Conservation (phyloP, 2,113 vertebrate species). For the Triplophysa tibetana region DNA sequence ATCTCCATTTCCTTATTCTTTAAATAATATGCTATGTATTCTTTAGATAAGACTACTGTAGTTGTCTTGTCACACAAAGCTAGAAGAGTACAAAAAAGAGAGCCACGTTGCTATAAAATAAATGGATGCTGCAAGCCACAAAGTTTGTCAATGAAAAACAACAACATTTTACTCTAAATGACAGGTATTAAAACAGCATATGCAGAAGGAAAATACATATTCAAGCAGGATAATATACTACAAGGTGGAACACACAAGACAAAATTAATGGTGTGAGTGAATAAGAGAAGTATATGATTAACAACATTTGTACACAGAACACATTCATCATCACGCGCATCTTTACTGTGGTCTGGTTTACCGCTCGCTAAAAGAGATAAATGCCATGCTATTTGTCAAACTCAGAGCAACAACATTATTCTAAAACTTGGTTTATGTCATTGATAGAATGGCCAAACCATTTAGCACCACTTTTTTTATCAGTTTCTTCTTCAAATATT, state of each 20-base stretch:
- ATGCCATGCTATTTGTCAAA: slow-evolving; percentile 50
- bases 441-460: background rate
- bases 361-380: slow-evolving; percentile 32
- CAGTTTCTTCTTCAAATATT: too few species aligned
- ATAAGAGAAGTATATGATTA: slow-evolving; percentile 18
- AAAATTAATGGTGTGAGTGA: background rate
- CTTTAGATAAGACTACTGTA: too few species aligned
- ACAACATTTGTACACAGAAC: slow-evolving; percentile 35
- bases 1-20: background rate
- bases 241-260: background rate
- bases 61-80: too few species aligned
- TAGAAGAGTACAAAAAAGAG: too few species aligned
- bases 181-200: too few species aligned
- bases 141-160: background rate
- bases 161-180: background rate
- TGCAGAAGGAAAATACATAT: too few species aligned
- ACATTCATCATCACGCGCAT: slow-evolving; percentile 46
- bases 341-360: slow-evolving; percentile 31
- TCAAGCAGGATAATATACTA: too few species aligned
- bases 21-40: too few species aligned
- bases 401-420: background rate
- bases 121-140: background rate
- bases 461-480: background rate
- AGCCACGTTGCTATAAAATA: background rate
- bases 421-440: background rate